Evolutionary conservation across 1,140 invertebrate species (phyloP), one percentile per base, ranked within the genome.

Genomic region (Drosophila pectinifera): DNA sequence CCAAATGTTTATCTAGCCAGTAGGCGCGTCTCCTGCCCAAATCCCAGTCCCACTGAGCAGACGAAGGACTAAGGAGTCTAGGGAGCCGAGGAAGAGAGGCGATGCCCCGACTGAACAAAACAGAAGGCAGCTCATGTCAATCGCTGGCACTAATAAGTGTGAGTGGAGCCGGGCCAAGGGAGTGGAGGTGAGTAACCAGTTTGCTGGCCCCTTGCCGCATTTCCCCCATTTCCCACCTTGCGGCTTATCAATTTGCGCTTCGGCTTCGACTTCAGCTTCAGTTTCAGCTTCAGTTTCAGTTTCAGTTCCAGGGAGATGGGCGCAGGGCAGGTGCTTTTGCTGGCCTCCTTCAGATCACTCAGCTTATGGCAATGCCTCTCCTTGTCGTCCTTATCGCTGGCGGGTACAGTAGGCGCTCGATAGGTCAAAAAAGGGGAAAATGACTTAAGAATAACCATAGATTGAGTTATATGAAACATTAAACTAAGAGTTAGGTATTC

Each of bases 191-290:
- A 63, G 26, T 24, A 83, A 65, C 73, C 62, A 78, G 80, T 74
- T 83, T 53, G 14, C 49, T 22, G 61, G 7, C 14, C 56, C 31
- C 41, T 42, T 26, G 16, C 65, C 10, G 31, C 54, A 48, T 49
- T 45, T 22, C 26, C 53, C 38, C 26, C 22, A 24, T 46, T 51
- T 57, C 34, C 24, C 20, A 26, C 28, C 59, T 69, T 61, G 63
- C 75, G 82, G 84, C 84, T 89, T 89, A 88, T 88, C 84, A 88
- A 88, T 88, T 89, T 89, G 74, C 84, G 79, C 84, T 85, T 85
- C 67, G 62, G 61, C 42, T 78, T 56, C 41, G 26, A 8, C 13
- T 34, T 51, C 48, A 31, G 11, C 13, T 31, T 49, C 46, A 18
- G 46, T 49, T 85, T 85, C 67, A 65, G 61, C 42, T 78, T 56